Evolutionary conservation across 2,113 vertebrate genomes (phyloP), one percentile per base, ranked within the genome.

Genomic region (Spilogale gracilis): DNA sequence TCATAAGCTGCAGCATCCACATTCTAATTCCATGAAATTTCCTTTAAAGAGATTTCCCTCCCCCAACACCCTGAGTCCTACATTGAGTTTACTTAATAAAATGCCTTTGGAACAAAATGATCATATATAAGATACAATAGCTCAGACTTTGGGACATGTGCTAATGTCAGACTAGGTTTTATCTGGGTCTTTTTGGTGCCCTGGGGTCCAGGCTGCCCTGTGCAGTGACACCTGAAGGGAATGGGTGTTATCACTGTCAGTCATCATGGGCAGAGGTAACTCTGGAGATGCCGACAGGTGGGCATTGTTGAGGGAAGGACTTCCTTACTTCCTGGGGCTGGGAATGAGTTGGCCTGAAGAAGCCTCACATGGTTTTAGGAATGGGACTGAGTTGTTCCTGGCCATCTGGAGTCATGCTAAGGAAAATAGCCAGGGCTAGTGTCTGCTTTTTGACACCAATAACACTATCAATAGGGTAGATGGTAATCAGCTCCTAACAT

Each of bases 21-120:
- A 43, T 85, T 88, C 9, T 16, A 45, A 56, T 23, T 84, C 38
- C 27, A 80, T 89, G 78, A 89, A 79, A 95, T 84, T 58, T 71
- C 27, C 48, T 52, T 91, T 84, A 85, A 18, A 23, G 21, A 1
- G 43, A 58, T 76, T 13, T 81, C 48, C 2, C 23, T 9, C 9
- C 60, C n/a, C 9, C 5, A 61, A 5, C 38, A 38, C 13, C 17
- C 79, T 4, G 21, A 94, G 73, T 60, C 78, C 52, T 50, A 65
- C 25, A 54, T 2, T 65, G 38, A 89, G 23, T 32, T 96, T 67
- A 43, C 45, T 94, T 86, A 67, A 85, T 63, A 74, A 87, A 82
- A 69, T 82, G 17, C 20, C 56, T 92, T 88, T 91, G 30, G 76
- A 89, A 79, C 12, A 82, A 89, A 71, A 50, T 50, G 52, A 50